Conservation (phyloP, 2,888 invertebrate genomes). For the Epistrophe eligans region DNA sequence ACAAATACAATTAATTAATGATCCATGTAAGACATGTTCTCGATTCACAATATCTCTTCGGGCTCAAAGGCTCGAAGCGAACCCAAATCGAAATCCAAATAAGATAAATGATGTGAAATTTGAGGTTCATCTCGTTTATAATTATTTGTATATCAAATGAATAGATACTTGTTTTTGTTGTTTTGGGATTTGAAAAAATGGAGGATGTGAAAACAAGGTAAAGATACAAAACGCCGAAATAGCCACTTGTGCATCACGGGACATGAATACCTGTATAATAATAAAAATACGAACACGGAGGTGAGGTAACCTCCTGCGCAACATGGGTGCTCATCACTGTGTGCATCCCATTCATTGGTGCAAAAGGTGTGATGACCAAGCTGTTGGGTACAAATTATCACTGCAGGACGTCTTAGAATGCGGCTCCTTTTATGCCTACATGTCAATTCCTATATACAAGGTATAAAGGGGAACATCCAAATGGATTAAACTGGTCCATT, state of each 20-base stretch:
- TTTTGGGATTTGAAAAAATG: slow-evolving; percentile 35
- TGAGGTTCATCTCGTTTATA: slow-evolving; percentile 65
- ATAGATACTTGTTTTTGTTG: slow-evolving; percentile 30
- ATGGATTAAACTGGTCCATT: slow-evolving; percentile 50
- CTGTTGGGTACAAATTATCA: slow-evolving; percentile 78
- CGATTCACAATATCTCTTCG: slow-evolving; percentile 14
- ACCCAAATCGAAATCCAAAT: slow-evolving; percentile 68
- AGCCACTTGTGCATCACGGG: slow-evolving; percentile 62
- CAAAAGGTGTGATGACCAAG: slow-evolving; percentile 78
- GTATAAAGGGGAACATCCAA: slow-evolving; percentile 24
- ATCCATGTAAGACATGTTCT: slow-evolving; percentile 61
- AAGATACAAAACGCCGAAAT: slow-evolving; percentile 53
- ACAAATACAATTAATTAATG: slow-evolving; percentile 79
- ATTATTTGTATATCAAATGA: slow-evolving; percentile 27
- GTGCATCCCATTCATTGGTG: slow-evolving; percentile 64
- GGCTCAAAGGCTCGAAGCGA: slow-evolving; percentile 1
- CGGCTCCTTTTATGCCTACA: slow-evolving; percentile 76
- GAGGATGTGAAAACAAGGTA: slow-evolving; percentile 36
- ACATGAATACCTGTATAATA: too few relatives aligned
- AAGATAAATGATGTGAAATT: slow-evolving; percentile 76
- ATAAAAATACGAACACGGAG: neutral
- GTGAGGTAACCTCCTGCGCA: slow-evolving; percentile 64
- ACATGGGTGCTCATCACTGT: slow-evolving; percentile 40
- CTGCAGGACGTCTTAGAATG: slow-evolving; percentile 77
- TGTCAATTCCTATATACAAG: slow-evolving; percentile 50